Base-by-base conservation (phyloP, 2,113 vertebrate species). In the Oenanthe melanoleuca region DNA sequence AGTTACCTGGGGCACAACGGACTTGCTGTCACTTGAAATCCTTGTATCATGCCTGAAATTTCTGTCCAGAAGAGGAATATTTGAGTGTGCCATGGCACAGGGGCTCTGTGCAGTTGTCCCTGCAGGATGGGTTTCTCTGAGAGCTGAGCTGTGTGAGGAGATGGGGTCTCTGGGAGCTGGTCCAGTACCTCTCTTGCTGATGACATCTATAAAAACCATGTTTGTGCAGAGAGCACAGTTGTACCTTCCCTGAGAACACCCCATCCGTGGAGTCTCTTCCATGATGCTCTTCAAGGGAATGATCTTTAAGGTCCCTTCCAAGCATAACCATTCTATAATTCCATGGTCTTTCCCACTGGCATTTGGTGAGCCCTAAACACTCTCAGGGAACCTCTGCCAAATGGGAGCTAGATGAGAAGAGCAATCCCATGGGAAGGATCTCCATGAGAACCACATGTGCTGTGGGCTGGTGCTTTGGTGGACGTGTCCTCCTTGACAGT, bases 361-460 rank as follows among this genome's bases (percentile, higher is more conserved):
- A 1, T 64, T 69, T 2, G 1, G 33, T 64, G 34, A n/a, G 44
- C 47, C 22, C 28, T 42, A 20, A 63, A 24, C 31, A 29, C 21
- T 20, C 49, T 20, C 44, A 56, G 29, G 63, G 11, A 52, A 44
- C 26, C 14, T 67, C 61, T 67, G 37, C 37, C 22, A 52, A 53
- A 23, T 49, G 26, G 33, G 6, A 63, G 25, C 47, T 66, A 44
- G n/a, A 52, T 82, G 59, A 37, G 18, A 37, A 45, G 72, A 63
- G 22, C 53, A 66, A 20, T 66, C 17, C 12, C 3, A 0, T 16
- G 34, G 55, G 61, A 85, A 64, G 55, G 53, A 69, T 45, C 26
- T 57, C 24, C 19, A 0, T 6, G 22, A 26, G 28, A 37, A 14
- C n/a, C 14, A 2, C 2, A 0, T 0, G 0, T 42, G 23, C 61